Base-by-base conservation (phyloP, 2,113 vertebrate species). In the Acrocephalus kingi region DNA sequence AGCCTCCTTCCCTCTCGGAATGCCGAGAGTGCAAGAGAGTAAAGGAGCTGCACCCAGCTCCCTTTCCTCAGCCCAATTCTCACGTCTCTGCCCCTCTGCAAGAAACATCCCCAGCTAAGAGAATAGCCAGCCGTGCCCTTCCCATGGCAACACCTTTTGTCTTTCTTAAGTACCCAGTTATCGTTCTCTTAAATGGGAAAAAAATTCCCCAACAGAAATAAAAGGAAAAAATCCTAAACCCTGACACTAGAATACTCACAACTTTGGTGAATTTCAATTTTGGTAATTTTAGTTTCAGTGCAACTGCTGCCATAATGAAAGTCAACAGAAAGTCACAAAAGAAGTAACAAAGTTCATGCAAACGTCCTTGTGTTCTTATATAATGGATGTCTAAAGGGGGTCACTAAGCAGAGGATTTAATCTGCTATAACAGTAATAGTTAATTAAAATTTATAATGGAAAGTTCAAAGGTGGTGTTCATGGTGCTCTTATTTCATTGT, bases 1-100 rank as follows among this genome's bases (percentile, higher is more conserved):
- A 19, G n/a, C 25, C 67, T 37, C 15, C 30, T 37, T 18, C 27
- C 8, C 19, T 4, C 20, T 31, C 9, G 0, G 0, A 61, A 61
- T 31, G 15, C 15, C 3, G 0, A 11, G n/a, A 31, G 5, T 39
- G 20, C 21, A 39, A 19, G 45, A 24, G 15, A 49, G 11, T n/a
- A 18, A 9, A 31, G 35, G 7, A 49, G 56, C 56, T 61, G 28
- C 7, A 3, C 15, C 56, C 45, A 39, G 35, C 9, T 16, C 25
- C n/a, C 56, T 58, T 25, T 62, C 21, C 13, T 45, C 28, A 61
- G n/a, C 45, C 74, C 56, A 39, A 5, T 15, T 51, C 16, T 39
- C 46, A 19, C 3, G 20, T 20, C 56, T 20, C n/a, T 49, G 56
- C 9, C 28, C 15, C 22, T 31, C 45, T 27, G 31, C 1, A 3